Conservation (phyloP, 2,888 invertebrate genomes). For the Andrena bucephala region DNA sequence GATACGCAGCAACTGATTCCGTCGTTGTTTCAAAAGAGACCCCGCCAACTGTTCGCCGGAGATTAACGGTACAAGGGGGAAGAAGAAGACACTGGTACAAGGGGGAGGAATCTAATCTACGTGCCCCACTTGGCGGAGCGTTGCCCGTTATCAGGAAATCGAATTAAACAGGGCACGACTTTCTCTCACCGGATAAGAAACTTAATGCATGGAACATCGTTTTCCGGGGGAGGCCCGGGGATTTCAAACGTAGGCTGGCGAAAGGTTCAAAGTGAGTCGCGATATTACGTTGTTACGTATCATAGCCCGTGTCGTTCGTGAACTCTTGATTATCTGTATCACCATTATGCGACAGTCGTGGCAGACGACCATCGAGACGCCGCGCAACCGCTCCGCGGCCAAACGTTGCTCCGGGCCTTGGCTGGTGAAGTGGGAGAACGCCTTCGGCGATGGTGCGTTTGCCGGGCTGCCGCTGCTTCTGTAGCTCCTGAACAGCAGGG, state of each 20-base stretch:
- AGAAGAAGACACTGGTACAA: slow-evolving; percentile 56
- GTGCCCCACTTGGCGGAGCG: slow-evolving; percentile 40
- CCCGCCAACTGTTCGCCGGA: slow-evolving; percentile 37
- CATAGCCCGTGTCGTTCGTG: slow-evolving; percentile 92
- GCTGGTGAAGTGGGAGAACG: slow-evolving; percentile 83
- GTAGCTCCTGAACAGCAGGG: slow-evolving; percentile 39
- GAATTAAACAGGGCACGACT: slow-evolving; percentile 24
- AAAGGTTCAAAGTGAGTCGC: slow-evolving; percentile 93
- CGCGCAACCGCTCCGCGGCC: slow-evolving; percentile 88
- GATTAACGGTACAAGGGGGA: slow-evolving; percentile 41
- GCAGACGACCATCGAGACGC: slow-evolving; percentile 95
- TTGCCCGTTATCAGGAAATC: slow-evolving; percentile 24
- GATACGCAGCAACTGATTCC: slow-evolving; percentile 30
- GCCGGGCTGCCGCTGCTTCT: slow-evolving; percentile 87
- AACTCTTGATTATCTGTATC: slow-evolving; percentile 96
- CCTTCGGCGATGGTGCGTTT: slow-evolving; percentile 86
- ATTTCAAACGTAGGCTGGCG: slow-evolving; percentile 90
- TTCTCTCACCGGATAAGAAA: slow-evolving; percentile 24
- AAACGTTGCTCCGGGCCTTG: slow-evolving; percentile 81
- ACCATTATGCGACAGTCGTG: slow-evolving; percentile 98
- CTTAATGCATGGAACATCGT: slow-evolving; percentile 15
- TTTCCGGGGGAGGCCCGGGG: not conserved
- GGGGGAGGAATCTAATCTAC: slow-evolving; percentile 58
- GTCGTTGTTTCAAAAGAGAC: slow-evolving; percentile 35
- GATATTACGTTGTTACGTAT: slow-evolving; percentile 93